Conservation (phyloP, 2,113 vertebrate species). For the Potamarius usumacintae region DNA sequence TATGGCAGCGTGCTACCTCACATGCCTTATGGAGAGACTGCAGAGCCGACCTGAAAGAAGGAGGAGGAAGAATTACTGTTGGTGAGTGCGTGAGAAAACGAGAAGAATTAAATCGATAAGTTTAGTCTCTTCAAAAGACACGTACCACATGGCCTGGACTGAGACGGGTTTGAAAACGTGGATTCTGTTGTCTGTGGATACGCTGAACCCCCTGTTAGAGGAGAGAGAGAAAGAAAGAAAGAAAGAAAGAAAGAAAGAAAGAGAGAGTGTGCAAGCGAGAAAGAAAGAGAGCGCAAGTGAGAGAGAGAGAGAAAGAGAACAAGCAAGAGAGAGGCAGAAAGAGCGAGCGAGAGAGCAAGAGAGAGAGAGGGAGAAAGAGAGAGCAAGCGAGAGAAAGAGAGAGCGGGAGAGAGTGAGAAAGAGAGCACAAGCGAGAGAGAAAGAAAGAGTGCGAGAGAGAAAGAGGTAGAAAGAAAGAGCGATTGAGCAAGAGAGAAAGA, state of each 20-base stretch:
- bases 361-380: too few relatives aligned
- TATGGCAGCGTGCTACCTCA: conserved; percentile 91
- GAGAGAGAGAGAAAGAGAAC: too few relatives aligned
- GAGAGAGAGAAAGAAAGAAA: neutral
- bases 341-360: too few relatives aligned
- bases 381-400: too few relatives aligned
- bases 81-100: conserved; percentile 9
- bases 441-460: too few relatives aligned
- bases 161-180: conserved; percentile 98
- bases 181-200: conserved; percentile 93
- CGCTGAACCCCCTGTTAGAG: conserved; percentile 85
- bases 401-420: accelerated
- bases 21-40: conserved; percentile 97
- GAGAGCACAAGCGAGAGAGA: too few relatives aligned
- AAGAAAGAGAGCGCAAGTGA: too few relatives aligned
- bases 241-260: too few relatives aligned
- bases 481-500: too few relatives aligned
- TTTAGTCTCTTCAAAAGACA: neutral
- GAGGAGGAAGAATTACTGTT: conserved; percentile 6
- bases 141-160: conserved; percentile 99
- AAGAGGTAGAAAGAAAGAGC: too few relatives aligned
- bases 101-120: neutral
- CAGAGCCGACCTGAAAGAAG: conserved; percentile 85
- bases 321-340: too few relatives aligned
- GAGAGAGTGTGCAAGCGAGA: too few relatives aligned